Percentiles rank a stretch among this genome's conserved stretches.
These are phyloP conservation scores for Rhea pennata DNA, from an alignment of 2,113 vertebrate species.

Conservation along the genomic window DNA sequence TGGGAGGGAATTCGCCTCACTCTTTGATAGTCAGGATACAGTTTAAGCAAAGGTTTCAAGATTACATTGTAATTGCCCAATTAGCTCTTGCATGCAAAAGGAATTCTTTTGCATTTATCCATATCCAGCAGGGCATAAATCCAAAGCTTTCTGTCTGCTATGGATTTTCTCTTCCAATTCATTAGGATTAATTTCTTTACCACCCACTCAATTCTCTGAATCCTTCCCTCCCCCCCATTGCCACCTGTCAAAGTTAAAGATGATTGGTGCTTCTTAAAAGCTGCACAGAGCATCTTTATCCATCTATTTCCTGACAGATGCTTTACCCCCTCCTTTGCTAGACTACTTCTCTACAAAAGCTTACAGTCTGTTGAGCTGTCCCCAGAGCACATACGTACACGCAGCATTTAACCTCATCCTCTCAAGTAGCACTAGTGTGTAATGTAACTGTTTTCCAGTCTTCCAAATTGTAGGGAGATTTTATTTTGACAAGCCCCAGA, in stretches of 20 bases:
- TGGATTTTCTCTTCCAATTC: conserved; percentile 63
- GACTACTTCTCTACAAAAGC: conserved; percentile 22
- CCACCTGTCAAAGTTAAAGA: conserved; percentile 59
- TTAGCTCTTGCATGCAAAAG: conserved; percentile 42
- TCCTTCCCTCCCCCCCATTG: conserved; percentile 20
- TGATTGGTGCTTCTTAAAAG: conserved; percentile 48
- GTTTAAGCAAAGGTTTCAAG: conserved; percentile 23
- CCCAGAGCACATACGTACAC: not conserved
- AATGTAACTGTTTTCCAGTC: not conserved
- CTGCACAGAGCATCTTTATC: conserved; percentile 29
- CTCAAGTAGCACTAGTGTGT: not conserved
- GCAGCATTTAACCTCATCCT: conserved; percentile 1
- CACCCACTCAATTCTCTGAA: conserved; percentile 46
- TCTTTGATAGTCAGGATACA: not conserved
- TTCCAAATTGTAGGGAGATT: not conserved
- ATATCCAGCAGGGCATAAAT: conserved; percentile 51
- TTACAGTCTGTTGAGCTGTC: conserved; percentile 23
- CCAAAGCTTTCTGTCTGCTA: conserved; percentile 48
- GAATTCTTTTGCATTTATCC: conserved; percentile 46
- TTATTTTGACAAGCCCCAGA: not conserved
- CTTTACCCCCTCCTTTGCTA: not conserved
- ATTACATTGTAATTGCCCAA: conserved; percentile 39
- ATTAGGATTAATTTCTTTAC: conserved; percentile 66
- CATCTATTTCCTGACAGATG: conserved; percentile 47
- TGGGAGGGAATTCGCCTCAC: not conserved